Evolutionary conservation across 2,797 vertebrate species (phyloP), one percentile per base, ranked within the genome.

Genomic region (Sebastes flavidus): DNA sequence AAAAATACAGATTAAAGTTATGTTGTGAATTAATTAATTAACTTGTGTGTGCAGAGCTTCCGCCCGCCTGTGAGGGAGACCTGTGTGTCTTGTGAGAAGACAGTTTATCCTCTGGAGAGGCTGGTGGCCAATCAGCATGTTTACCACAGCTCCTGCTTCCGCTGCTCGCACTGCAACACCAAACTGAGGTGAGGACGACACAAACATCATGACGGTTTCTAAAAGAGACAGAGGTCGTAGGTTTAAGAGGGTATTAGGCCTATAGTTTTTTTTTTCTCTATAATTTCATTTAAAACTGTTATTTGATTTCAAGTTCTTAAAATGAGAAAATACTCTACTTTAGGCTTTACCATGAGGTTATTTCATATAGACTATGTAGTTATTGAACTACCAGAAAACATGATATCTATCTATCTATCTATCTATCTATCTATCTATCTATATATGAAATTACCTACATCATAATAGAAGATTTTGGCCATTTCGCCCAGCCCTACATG

Each of bases 101-200:
- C 97, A 0, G 98, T 99, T 20, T 99, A 99, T 90, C 97, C 98
- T 0, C 97, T 99, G 96, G 98, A 99, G 80, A 96, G 97, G 67
- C 96, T 99, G 77, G 95, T 99, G 91, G 98, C 98, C 91, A 99
- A 99, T 82, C 96, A 98, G 93, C 96, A 97, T 78, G 93, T 98
- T 72, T 99, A 97, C 82, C 98, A 99, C 93, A 95, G 95, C 92
- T 95, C 96, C 91, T 99, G 98, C 72, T 99, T 99, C 95, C 97
- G 98, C 92, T 99, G 98, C 55, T 95, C 95, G 18, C 96, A 99
- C 80, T 99, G 98, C 94, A 98, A 97, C 95, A 98, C 95, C 80
- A 98, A 97, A 72, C 98, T 99, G 86, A 99, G 97, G 98, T 99
- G 90, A 94, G 89, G 5, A 29, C 4, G 4, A 32, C 52, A 2